Evolutionary conservation across 2,888 invertebrate species (phyloP).

Genomic region (Cistogaster globosa): DNA sequence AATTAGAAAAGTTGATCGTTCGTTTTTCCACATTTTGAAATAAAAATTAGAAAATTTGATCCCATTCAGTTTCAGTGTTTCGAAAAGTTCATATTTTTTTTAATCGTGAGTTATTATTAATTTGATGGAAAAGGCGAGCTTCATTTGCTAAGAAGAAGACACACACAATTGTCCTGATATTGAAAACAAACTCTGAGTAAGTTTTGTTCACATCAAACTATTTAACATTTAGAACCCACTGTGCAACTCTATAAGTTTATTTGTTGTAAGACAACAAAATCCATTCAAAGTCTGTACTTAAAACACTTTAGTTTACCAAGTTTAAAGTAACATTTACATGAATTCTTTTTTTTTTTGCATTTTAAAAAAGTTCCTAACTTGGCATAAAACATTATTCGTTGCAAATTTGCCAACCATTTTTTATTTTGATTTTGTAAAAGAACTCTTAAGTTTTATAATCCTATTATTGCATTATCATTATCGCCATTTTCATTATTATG

Average conservation of each 20-base stretch:
- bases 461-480: conserved; percentile 43
- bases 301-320: conserved; percentile 15
- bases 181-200: too few relatives aligned
- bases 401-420: not conserved
- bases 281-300: conserved; percentile 12
- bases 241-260: conserved; percentile 4
- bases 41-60: too few relatives aligned
- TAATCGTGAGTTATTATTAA: too few relatives aligned
- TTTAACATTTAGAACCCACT: conserved; percentile 42
- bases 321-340: not conserved
- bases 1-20: too few relatives aligned
- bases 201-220: too few relatives aligned
- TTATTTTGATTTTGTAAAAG: not conserved
- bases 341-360: conserved; percentile 8
- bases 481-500: conserved; percentile 56
- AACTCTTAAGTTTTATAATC: conserved; percentile 20
- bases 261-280: conserved; percentile 10
- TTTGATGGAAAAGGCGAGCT: too few relatives aligned
- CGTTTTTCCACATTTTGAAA: too few relatives aligned
- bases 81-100: too few relatives aligned
- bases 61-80: too few relatives aligned
- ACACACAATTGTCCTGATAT: too few relatives aligned
- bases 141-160: too few relatives aligned
- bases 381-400: not conserved
- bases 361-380: conserved; percentile 1